These are phyloP conservation scores for Decapterus maruadsi DNA, from an alignment of 2,797 vertebrate genomes.

Conservation along the genomic window DNA sequence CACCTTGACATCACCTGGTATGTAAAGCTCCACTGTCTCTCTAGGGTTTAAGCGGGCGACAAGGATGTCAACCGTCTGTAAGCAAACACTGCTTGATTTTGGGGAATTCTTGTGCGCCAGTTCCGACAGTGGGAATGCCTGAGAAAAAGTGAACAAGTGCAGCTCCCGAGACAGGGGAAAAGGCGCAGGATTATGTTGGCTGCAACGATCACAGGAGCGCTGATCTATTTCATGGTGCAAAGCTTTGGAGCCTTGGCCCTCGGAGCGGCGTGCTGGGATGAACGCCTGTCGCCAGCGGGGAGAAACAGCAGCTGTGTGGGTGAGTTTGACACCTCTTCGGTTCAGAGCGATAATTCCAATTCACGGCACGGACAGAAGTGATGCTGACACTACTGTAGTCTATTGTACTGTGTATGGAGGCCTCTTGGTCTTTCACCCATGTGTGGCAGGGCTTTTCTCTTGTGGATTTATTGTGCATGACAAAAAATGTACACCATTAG, in stretches of 20 bases:
- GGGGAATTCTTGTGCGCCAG: conserved; percentile 63
- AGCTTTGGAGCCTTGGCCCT: conserved; percentile 64
- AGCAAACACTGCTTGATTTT: conserved; percentile 59
- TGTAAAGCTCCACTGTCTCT: conserved; percentile 46
- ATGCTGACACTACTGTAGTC: background rate
- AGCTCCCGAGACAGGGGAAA: conserved; percentile 51
- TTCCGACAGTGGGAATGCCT: conserved; percentile 74
- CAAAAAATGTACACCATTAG: background rate
- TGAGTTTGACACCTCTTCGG: conserved; percentile 79
- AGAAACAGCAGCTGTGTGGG: conserved; percentile 82
- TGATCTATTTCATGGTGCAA: conserved; percentile 80
- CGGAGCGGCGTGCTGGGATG: conserved; percentile 82
- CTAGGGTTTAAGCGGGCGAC: conserved; percentile 29
- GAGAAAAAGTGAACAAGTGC: conserved; percentile 69
- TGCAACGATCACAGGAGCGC: conserved; percentile 72
- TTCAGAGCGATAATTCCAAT: background rate
- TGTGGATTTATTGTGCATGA: background rate
- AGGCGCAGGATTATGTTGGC: conserved; percentile 87
- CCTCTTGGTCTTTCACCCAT: background rate
- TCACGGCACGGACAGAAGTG: conserved; percentile 1
- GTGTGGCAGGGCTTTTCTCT: background rate
- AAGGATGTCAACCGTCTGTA: conserved; percentile 72
- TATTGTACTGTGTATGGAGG: background rate
- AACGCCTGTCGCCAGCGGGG: conserved; percentile 63
- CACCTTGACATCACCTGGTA: conserved; percentile 22